Base-by-base conservation (phyloP, 2,888 invertebrate species). In the Ophonus ardosiacus region DNA sequence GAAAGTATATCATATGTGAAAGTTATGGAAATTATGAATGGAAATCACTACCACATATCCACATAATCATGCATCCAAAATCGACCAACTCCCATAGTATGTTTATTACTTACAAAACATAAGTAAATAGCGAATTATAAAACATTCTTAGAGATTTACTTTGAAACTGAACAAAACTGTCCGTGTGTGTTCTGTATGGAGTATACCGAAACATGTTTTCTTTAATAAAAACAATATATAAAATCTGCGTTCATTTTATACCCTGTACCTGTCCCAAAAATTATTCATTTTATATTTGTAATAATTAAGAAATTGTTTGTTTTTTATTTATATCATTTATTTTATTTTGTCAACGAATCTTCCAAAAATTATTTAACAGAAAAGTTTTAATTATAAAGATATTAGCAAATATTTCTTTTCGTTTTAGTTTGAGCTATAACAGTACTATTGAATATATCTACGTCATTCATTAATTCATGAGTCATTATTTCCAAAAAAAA, bases 141-240 rank as follows among this genome's bases (percentile, higher is more conserved):
- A 43, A 78, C 51, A 78, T 84, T 7, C 24, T 83, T 63, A 84
- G 59, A 84, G 63, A 84, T 84, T 84, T 76, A 84, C 61, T 84
- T 78, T 84, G 76, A 84, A 83, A 80, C 59, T 80, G 80, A 80
- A 80, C 80, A 80, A 84, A 92, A 91, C 91, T 92, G 92, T 92
- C 92, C 92, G 92, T 93, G 92, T 92, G 93, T 93, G 93, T 93
- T 92, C 92, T 92, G 92, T 92, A 91, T 91, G 90, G 90, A 90
- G 89, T 90, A 92, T 90, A 92, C 90, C 90, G 91, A 92, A 91
- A 90, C 91, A 92, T 92, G 92, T 92, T 93, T 51, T 92, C 92
- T 93, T 93, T 93, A 93, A 92, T 92, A 92, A 92, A 92, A 92
- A 91, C 90, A 86, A 90, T 87, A 88, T 87, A 87, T 87, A 88